These are phyloP conservation scores for Dendrolimus pini DNA, from an alignment of 2,888 invertebrate species.

Conservation along the genomic window DNA sequence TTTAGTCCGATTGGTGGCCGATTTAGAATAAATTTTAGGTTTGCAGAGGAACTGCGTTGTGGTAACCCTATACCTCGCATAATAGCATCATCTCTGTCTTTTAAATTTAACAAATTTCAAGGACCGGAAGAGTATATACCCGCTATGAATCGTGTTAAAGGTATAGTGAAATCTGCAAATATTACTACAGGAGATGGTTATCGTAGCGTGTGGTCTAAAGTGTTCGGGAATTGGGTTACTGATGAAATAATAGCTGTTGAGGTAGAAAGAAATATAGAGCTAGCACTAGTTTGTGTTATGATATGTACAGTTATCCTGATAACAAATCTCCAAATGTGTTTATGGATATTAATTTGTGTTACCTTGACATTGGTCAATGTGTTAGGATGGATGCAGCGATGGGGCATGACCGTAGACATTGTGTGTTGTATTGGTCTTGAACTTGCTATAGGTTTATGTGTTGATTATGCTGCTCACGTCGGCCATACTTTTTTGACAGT, in stretches of 20 bases:
- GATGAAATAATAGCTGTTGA: conserved; percentile 87
- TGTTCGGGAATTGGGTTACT: conserved; percentile 85
- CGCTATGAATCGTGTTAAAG: conserved; percentile 81
- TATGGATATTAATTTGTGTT: conserved; percentile 87
- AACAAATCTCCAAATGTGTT: conserved; percentile 84
- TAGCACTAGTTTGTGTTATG: conserved; percentile 88
- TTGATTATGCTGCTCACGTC: conserved; percentile 89
- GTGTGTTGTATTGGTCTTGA: conserved; percentile 89
- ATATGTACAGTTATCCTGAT: conserved; percentile 85
- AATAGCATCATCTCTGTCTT: conserved; percentile 78
- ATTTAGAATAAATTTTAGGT: conserved; percentile 82
- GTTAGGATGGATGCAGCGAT: conserved; percentile 86
- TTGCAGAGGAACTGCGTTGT: conserved; percentile 77
- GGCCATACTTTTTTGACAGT: conserved; percentile 87
- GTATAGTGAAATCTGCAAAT: conserved; percentile 72
- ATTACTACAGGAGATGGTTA: conserved; percentile 79
- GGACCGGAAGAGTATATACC: conserved; percentile 83
- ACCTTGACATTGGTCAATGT: conserved; percentile 84
- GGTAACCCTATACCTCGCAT: conserved; percentile 78
- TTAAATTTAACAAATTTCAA: conserved; percentile 76
- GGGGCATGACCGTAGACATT: conserved; percentile 89
- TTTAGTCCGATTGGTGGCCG: conserved; percentile 82
- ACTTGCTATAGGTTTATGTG: conserved; percentile 87
- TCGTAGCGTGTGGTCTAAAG: conserved; percentile 83
- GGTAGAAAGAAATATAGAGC: conserved; percentile 83